These are phyloP conservation scores for Leptopilina myrica DNA, from an alignment of 2,888 invertebrate species.

Conservation along the genomic window DNA sequence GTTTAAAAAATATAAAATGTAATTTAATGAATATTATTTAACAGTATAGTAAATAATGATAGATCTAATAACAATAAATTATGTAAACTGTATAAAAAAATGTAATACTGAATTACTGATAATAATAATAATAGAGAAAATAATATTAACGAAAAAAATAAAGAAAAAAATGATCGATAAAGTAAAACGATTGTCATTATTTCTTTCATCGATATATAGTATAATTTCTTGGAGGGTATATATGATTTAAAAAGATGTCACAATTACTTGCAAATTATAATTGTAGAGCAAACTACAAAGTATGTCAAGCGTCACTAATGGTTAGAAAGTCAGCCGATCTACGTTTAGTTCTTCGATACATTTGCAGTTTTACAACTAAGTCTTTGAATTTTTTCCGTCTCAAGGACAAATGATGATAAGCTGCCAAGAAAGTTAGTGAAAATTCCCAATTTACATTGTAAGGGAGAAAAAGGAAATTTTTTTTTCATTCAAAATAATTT, in stretches of 20 bases:
- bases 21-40: too few relatives aligned
- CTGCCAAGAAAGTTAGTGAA: slow-evolving; percentile 9
- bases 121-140: too few relatives aligned
- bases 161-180: too few relatives aligned
- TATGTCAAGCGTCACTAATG: slow-evolving; percentile 35
- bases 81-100: too few relatives aligned
- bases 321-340: slow-evolving; percentile 33
- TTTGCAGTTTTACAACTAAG: background rate
- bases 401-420: background rate
- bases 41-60: too few relatives aligned
- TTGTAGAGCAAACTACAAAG: slow-evolving; percentile 22
- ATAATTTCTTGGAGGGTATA: slow-evolving; percentile 3
- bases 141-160: too few relatives aligned
- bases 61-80: too few relatives aligned
- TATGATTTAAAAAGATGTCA: slow-evolving; percentile 23
- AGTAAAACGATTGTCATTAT: too few relatives aligned
- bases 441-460: slow-evolving; percentile 2
- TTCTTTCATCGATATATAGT: background rate
- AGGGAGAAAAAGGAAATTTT: background rate
- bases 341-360: slow-evolving; percentile 29
- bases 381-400: background rate
- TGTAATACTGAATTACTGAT: too few relatives aligned
- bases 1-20: too few relatives aligned
- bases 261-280: slow-evolving; percentile 37
- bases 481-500: too few relatives aligned